phyloP scores from a whole-genome alignment of 2,113 vertebrate species.

The Setophaga petechia region DNA sequence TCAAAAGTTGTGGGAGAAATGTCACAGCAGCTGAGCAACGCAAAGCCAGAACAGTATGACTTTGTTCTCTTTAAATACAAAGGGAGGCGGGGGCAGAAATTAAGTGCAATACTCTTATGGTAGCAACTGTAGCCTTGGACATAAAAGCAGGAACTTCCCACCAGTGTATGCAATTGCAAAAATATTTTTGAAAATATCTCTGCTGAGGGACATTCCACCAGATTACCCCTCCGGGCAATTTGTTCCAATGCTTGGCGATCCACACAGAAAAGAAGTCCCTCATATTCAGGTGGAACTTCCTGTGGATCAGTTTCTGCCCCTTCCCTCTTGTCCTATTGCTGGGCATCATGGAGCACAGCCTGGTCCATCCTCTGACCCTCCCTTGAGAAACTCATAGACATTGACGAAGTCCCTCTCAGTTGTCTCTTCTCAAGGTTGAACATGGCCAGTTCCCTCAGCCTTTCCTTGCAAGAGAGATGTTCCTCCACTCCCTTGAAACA shows the following conservation, averaged over 20 bases:
- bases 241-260: not conserved
- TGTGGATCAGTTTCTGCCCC: not conserved
- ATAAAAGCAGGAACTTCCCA: not conserved
- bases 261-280: rapidly evolving
- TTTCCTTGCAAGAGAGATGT: too few relatives aligned
- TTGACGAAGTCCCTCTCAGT: not conserved
- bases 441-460: not conserved
- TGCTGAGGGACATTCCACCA: not conserved
- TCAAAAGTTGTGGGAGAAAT: not conserved
- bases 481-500: not conserved
- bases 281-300: not conserved
- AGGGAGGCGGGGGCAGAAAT: too few relatives aligned
- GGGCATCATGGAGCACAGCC: not conserved
- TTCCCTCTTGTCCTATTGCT: not conserved
- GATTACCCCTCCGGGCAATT: not conserved
- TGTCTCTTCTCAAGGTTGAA: not conserved
- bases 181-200: not conserved
- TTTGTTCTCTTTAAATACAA: not conserved
- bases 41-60: not conserved
- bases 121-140: not conserved
- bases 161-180: rapidly evolving
- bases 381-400: too few relatives aligned
- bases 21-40: not conserved
- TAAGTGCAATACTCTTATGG: not conserved
- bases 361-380: not conserved